A percentile compares a stretch with the other conserved stretches of the same genome.
These are phyloP conservation scores for Oryzias javanicus DNA, from an alignment of 2,113 vertebrate species.

Conservation along the genomic window DNA sequence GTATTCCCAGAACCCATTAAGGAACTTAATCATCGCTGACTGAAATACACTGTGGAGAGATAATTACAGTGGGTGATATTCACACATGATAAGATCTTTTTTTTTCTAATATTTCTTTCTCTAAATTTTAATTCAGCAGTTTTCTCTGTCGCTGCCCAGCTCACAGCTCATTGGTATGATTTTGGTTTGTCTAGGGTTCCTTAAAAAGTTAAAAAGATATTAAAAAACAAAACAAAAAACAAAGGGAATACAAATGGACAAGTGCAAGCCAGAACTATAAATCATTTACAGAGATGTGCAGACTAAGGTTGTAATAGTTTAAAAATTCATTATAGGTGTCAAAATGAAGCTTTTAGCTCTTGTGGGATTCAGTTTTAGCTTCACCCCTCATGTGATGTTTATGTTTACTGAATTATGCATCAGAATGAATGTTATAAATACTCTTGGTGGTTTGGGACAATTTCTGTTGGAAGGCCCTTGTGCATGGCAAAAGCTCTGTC, in stretches of 20 bases:
- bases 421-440: conserved; percentile 47
- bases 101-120: not conserved
- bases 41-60: conserved; percentile 42
- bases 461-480: conserved; percentile 6
- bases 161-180: not conserved
- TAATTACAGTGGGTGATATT: conserved; percentile 64
- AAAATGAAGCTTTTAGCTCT: conserved; percentile 57
- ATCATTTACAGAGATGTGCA: conserved; percentile 51
- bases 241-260: conserved; percentile 61
- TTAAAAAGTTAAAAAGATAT: conserved; percentile 33
- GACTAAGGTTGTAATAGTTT: conserved; percentile 58
- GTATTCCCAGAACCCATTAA: conserved; percentile 59
- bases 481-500: not conserved
- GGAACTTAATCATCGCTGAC: conserved; percentile 54
- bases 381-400: conserved; percentile 53
- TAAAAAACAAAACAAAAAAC: conserved; percentile 24
- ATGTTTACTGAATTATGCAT: conserved; percentile 64
- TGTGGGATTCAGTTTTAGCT: conserved; percentile 40
- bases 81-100: conserved; percentile 46
- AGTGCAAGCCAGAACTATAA: conserved; percentile 38
- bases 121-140: conserved; percentile 17
- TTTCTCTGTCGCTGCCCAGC: conserved; percentile 12
- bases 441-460: conserved; percentile 13
- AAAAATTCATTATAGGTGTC: conserved; percentile 67
- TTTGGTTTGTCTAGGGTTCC: conserved; percentile 24